phyloP scores from a whole-genome alignment of 2,888 invertebrate species.

The Ariolimax columbianus region DNA sequence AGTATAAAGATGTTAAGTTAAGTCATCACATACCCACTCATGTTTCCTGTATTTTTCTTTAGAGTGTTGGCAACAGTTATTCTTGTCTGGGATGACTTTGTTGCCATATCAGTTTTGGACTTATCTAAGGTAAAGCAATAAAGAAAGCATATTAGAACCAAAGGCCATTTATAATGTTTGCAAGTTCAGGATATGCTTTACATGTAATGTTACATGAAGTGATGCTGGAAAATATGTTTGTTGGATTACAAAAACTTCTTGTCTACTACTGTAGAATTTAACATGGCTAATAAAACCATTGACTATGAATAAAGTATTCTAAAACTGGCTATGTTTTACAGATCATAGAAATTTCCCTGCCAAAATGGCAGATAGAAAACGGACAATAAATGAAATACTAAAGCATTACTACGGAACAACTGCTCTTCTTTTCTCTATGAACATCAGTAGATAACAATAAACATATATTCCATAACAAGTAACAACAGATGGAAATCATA shows the following conservation, averaged over 20 bases:
- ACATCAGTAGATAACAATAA: too few relatives aligned
- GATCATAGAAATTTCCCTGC: too few relatives aligned
- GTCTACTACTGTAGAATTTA: too few relatives aligned
- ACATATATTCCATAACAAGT: too few relatives aligned
- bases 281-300: not conserved
- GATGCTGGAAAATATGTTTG: not conserved
- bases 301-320: not conserved
- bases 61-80: slow-evolving; percentile 53
- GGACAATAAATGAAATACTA: too few relatives aligned
- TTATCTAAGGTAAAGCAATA: not conserved
- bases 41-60: slow-evolving; percentile 61
- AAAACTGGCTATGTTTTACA: too few relatives aligned
- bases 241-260: not conserved
- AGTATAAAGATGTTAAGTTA: too few relatives aligned
- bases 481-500: too few relatives aligned
- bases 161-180: not conserved
- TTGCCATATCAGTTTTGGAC: slow-evolving; percentile 40
- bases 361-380: too few relatives aligned
- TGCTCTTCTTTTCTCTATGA: too few relatives aligned
- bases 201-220: not conserved
- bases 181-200: not conserved
- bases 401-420: too few relatives aligned
- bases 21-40: slow-evolving; percentile 45
- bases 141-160: not conserved
- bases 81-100: slow-evolving; percentile 51